A percentile compares a stretch with the other conserved stretches of the same genome.
Evolutionary conservation across 2,113 vertebrate species (phyloP).

Genomic region (Tylochromis polylepis): DNA sequence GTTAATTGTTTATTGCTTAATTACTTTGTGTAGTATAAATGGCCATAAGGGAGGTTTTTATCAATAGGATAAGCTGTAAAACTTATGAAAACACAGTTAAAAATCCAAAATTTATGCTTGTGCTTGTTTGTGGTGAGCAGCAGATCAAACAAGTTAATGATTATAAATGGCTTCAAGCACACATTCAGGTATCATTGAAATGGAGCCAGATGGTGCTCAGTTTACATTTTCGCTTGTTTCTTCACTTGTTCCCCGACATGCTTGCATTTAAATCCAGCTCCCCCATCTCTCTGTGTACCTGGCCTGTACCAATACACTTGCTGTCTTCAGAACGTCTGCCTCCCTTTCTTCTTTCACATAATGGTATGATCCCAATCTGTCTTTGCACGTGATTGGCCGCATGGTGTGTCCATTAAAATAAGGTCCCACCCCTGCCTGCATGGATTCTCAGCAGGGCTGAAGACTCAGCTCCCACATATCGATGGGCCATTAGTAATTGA

Average conservation of each 20-base stretch:
- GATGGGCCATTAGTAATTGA: background rate
- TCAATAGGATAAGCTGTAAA: background rate
- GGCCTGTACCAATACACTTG: background rate
- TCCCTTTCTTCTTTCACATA: background rate
- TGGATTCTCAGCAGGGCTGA: background rate
- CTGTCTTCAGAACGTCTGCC: background rate
- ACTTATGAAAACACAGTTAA: background rate
- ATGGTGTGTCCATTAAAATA: background rate
- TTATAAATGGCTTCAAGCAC: background rate
- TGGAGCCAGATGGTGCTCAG: background rate
- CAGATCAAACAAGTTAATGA: background rate
- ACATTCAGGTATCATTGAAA: background rate
- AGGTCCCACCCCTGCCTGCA: background rate
- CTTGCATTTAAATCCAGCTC: background rate
- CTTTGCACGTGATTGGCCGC: background rate
- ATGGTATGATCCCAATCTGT: background rate
- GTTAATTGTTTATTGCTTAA: background rate
- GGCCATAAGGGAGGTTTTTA: background rate
- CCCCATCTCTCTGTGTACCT: background rate
- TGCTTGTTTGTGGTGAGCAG: background rate
- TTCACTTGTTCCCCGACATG: background rate
- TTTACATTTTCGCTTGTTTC: background rate
- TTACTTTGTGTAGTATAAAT: background rate
- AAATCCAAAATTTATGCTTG: background rate
- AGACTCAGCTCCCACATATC: background rate